phyloP scores from a whole-genome alignment of 2,113 vertebrate species.

The Motacilla tschutschensis region DNA sequence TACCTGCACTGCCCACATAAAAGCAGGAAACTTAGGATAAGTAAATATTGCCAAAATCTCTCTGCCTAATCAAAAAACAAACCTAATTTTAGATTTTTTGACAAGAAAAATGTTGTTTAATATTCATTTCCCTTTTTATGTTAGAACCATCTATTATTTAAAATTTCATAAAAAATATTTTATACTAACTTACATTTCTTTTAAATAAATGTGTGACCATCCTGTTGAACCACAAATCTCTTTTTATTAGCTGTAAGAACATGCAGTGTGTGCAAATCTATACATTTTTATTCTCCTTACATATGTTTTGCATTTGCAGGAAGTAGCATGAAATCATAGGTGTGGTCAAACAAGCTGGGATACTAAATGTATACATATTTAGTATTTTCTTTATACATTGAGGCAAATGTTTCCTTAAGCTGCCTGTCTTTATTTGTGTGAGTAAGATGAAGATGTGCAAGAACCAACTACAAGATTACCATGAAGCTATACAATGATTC shows the following conservation, averaged over 20 bases:
- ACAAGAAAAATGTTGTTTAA: not conserved
- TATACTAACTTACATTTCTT: not conserved
- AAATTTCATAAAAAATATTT: not conserved
- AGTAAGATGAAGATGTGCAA: not conserved
- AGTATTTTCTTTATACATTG: not conserved
- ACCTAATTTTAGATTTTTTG: not conserved
- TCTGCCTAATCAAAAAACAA: not conserved
- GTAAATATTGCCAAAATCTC: not conserved
- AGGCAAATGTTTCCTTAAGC: not conserved
- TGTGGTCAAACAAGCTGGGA: not conserved
- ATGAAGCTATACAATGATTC: not conserved
- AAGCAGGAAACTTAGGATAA: not conserved
- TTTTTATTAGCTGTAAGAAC: not conserved
- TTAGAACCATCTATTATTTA: not conserved
- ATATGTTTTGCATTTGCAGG: not conserved
- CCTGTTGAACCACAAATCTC: not conserved
- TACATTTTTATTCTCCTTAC: not conserved
- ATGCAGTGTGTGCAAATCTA: not conserved
- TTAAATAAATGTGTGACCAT: not conserved
- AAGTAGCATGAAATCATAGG: not conserved
- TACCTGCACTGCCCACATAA: not conserved
- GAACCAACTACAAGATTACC: not conserved
- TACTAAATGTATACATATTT: not conserved
- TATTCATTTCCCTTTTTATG: not conserved
- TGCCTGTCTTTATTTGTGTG: not conserved